Evolutionary conservation across 2,888 invertebrate species (phyloP), one percentile per base, ranked within the genome.

Genomic region (Cordilura impudica): DNA sequence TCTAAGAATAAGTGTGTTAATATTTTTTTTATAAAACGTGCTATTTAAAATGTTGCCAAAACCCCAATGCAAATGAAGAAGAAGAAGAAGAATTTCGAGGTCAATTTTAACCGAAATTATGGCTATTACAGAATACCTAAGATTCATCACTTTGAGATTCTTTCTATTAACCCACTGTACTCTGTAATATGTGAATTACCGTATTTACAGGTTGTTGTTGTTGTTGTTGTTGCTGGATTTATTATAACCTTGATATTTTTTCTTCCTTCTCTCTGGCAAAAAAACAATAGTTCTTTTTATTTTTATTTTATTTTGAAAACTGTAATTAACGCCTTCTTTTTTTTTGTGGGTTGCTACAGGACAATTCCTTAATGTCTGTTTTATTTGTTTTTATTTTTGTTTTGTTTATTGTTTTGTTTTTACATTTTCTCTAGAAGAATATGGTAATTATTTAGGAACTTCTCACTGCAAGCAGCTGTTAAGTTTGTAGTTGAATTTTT

Each of bases 311-410:
- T 18, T 51, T 53, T 49, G 12, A 29, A n/a, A n/a, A 14, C 45
- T 43, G 58, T 45, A 63, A 69, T 75, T 61, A 56, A 67, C 26
- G 47, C 19, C 35, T 51, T 39, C 39, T 47, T 56, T 49, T 26
- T 26, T 61, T 14, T n/a, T n/a, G n/a, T n/a, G n/a, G n/a, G n/a
- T n/a, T 18, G 56, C 6, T 53, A 39, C 35, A 39, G 16, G 35
- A 14, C 58, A 43, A 43, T 43, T 58, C 43, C 58, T 58, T 58
- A 58, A 58, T 43, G 58, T 43, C 54, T 51, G 4, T 14, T 7
- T 56, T 54, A 16, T 31, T 2, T 4, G n/a, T 23, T 14, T 14
- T 61, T 10, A n/a, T 16, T 10, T n/a, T n/a, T 16, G n/a, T 49
- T n/a, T 54, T 16, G 19, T 12, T 31, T 56, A 10, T 31, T 45